These are phyloP conservation scores for Dascyllus trimaculatus DNA, from an alignment of 2,113 vertebrate species.

Conservation along the genomic window DNA sequence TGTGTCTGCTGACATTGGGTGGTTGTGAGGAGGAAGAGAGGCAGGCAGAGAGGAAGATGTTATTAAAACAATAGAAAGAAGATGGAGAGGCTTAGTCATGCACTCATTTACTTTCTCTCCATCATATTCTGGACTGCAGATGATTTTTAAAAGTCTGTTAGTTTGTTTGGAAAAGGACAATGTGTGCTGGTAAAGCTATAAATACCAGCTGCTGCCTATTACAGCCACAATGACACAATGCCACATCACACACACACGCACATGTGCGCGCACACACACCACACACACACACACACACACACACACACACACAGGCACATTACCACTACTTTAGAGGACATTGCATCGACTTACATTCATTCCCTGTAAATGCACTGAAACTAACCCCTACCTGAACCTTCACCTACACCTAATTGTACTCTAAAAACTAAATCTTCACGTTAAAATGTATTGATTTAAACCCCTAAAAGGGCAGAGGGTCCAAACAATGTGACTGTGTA, in stretches of 20 bases:
- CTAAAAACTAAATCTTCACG: no score
- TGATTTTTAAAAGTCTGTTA: slow-evolving; percentile 71
- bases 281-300: slow-evolving; percentile 18
- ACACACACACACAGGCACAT: slow-evolving; percentile 26
- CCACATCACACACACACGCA: background rate
- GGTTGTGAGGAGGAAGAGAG: slow-evolving; percentile 35
- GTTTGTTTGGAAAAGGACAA: slow-evolving; percentile 69
- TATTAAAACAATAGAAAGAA: slow-evolving; percentile 59
- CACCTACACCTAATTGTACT: no score
- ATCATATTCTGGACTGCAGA: slow-evolving; percentile 66
- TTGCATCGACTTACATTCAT: slow-evolving; percentile 8
- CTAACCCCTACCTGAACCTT: background rate
- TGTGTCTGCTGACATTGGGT: slow-evolving; percentile 32
- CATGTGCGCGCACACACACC: slow-evolving; percentile 5
- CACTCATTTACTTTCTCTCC: slow-evolving; percentile 48
- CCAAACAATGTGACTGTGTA: background rate
- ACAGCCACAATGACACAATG: slow-evolving; percentile 56
- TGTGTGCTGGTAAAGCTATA: slow-evolving; percentile 52
- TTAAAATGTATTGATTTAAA: background rate
- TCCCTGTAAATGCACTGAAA: slow-evolving; percentile 14
- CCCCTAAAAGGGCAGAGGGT: background rate
- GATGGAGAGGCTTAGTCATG: slow-evolving; percentile 68
- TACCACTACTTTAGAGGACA: slow-evolving; percentile 17
- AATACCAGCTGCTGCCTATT: slow-evolving; percentile 75
- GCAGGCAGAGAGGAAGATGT: slow-evolving; percentile 36